These are phyloP conservation scores for Pitta sordida DNA, from an alignment of 2,113 vertebrate species.

Conservation along the genomic window DNA sequence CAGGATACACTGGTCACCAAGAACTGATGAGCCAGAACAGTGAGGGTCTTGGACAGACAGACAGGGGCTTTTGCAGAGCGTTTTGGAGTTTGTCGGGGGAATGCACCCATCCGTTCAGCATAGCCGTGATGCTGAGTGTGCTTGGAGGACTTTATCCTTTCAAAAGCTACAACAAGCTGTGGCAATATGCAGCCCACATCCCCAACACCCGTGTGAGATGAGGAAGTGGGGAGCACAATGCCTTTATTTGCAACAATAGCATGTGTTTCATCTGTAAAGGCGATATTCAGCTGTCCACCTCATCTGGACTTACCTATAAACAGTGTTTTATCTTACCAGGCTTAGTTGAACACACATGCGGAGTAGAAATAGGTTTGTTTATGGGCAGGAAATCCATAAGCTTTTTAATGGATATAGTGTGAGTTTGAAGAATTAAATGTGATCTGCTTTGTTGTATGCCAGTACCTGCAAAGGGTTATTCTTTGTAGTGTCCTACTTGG, in stretches of 20 bases:
- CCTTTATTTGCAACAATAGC: not conserved
- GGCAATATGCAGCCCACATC: not conserved
- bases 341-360: not conserved
- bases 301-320: not conserved
- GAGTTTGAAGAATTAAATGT: not conserved
- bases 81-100: not conserved
- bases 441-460: not conserved
- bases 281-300: not conserved
- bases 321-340: not conserved
- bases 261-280: not conserved
- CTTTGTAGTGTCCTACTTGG: slow-evolving; percentile 67
- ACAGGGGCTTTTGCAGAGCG: not conserved
- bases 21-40: not conserved
- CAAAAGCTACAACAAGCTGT: not conserved
- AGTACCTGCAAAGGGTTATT: slow-evolving; percentile 68
- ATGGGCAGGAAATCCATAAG: not conserved
- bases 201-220: not conserved
- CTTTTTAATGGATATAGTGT: not conserved
- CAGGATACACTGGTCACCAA: not conserved
- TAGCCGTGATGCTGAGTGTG: not conserved
- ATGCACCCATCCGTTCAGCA: rapidly evolving
- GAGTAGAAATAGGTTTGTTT: not conserved
- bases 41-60: not conserved
- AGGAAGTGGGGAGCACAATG: not conserved
- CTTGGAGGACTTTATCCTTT: not conserved